Percentiles rank a stretch among this genome's conserved stretches.
Conservation (phyloP, 2,888 invertebrate genomes). For the Pristionchus japonicus region DNA sequence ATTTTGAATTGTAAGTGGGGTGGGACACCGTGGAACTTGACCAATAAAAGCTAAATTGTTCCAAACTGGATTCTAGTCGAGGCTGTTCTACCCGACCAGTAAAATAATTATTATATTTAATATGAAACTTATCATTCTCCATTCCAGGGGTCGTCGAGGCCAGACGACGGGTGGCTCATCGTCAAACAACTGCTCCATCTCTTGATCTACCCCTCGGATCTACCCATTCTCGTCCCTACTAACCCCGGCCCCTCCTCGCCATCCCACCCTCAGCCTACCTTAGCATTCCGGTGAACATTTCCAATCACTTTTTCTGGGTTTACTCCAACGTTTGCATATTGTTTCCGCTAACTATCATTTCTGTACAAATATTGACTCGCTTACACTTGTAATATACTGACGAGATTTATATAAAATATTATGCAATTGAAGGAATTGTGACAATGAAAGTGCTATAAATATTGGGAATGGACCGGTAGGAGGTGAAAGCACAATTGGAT, state of each 20-base stretch:
- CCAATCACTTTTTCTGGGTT: neutral
- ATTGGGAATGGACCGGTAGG: neutral
- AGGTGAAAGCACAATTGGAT: neutral
- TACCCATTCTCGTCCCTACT: neutral
- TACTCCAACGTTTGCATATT: neutral
- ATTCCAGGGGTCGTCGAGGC: slow-evolving; percentile 16
- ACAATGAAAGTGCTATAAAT: slow-evolving; percentile 8
- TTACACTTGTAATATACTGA: neutral
- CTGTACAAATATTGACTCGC: neutral
- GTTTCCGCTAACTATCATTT: neutral
- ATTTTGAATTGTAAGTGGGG: too few species aligned
- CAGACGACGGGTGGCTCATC: slow-evolving; percentile 26
- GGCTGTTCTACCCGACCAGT: too few species aligned
- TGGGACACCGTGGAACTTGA: too few species aligned
- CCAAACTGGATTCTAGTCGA: too few species aligned
- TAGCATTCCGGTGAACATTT: slow-evolving; percentile 20
- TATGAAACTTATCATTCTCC: neutral
- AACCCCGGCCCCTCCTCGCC: neutral
- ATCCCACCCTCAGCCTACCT: neutral
- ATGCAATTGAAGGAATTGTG: neutral
- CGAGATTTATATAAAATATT: neutral
- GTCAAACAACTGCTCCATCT: slow-evolving; percentile 35
- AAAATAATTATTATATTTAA: neutral
- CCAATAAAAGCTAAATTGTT: too few species aligned
- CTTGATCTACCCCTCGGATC: neutral